Evolutionary conservation across 2,888 invertebrate genomes (phyloP).

Genomic region (Escarpia spicata): DNA sequence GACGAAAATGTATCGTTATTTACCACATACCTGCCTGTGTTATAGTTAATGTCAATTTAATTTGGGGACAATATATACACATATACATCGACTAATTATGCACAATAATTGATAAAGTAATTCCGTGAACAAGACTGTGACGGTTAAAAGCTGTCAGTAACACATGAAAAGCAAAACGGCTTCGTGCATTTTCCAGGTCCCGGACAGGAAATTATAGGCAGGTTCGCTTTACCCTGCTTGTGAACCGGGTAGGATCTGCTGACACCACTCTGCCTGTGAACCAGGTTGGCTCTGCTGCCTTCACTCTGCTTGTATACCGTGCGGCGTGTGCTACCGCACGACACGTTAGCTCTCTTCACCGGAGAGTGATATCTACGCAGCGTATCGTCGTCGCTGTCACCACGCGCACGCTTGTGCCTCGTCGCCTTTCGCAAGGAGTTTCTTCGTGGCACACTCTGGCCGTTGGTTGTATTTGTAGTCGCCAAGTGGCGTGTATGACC

Average conservation of each 20-base stretch:
- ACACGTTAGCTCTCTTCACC: neutral
- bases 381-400: neutral
- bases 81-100: neutral
- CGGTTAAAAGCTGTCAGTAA: neutral
- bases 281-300: neutral
- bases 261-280: neutral
- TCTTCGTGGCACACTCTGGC: neutral
- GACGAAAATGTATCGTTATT: neutral
- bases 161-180: neutral
- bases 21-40: neutral
- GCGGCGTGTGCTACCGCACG: neutral
- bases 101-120: neutral
- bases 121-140: neutral
- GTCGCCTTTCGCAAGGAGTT: neutral
- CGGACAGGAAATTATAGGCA: neutral
- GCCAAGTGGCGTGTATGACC: neutral
- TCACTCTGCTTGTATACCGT: neutral
- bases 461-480: neutral
- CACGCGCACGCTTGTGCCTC: neutral
- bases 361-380: neutral
- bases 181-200: neutral
- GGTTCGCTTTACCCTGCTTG: neutral
- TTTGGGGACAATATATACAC: neutral
- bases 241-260: neutral
- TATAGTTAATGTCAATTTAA: neutral